Percentiles rank a stretch among this genome's conserved stretches.
Conservation (phyloP, 1,140 invertebrate species). For the Trichonephila inaurata region DNA sequence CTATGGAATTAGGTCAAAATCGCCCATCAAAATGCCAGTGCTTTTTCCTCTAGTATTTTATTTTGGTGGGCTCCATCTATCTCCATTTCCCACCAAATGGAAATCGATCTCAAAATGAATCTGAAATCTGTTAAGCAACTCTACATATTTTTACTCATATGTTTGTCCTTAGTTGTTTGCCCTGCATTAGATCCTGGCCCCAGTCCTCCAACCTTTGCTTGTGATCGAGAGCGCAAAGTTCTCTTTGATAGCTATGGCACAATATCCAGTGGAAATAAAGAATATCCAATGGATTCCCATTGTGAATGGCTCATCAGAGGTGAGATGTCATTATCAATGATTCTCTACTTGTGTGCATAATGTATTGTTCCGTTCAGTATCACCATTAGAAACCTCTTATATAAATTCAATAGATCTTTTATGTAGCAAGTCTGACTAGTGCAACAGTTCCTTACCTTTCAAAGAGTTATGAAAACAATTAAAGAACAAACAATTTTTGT, state of each 20-base stretch:
- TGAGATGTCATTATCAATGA: slow-evolving; percentile 79
- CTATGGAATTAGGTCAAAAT: slow-evolving; percentile 2
- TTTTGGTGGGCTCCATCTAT: neutral
- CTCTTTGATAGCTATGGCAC: slow-evolving; percentile 85
- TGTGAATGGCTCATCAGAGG: slow-evolving; percentile 97
- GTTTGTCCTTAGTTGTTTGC: slow-evolving; percentile 48
- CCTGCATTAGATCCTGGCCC: neutral
- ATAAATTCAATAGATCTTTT: no score
- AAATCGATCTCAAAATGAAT: slow-evolving; percentile 44
- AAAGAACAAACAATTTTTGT: no score
- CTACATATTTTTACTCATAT: slow-evolving; percentile 47
- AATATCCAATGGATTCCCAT: slow-evolving; percentile 95
- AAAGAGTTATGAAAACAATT: no score
- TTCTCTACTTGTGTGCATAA: no score
- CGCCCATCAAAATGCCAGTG: neutral
- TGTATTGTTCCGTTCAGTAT: no score
- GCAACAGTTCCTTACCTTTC: no score
- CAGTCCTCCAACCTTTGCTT: slow-evolving; percentile 55
- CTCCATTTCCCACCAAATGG: slow-evolving; percentile 29
- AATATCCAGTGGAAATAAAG: slow-evolving; percentile 93
- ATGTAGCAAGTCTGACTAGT: no score
- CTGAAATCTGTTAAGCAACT: neutral
- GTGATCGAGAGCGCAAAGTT: slow-evolving; percentile 78
- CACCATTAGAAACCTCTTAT: no score
- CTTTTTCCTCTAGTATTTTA: neutral